Percentiles rank a stretch among this genome's conserved stretches.
Evolutionary conservation across 2,888 invertebrate species (phyloP).

Genomic region (Agrochola lota): DNA sequence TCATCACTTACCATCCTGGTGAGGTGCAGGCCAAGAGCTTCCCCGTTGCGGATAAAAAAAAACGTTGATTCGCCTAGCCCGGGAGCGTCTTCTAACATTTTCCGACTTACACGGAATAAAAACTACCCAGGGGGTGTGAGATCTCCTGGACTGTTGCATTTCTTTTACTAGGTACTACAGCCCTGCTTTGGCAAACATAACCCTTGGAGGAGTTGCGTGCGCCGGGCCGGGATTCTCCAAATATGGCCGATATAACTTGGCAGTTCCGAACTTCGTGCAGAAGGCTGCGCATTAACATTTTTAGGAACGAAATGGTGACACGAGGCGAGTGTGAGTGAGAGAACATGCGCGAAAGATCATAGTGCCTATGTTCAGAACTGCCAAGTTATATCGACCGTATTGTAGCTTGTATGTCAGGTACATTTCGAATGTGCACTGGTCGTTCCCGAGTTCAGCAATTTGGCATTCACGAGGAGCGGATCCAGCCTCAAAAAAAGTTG

Average conservation of each 20-base stretch:
- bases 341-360: no score
- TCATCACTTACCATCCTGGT: no score
- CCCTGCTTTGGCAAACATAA: neutral
- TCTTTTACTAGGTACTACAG: neutral
- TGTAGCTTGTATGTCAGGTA: neutral
- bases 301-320: no score
- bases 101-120: neutral
- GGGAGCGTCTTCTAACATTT: neutral
- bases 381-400: no score
- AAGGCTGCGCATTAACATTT: no score
- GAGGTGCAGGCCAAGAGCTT: no score
- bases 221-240: neutral
- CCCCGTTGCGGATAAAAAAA: neutral
- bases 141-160: neutral
- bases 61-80: neutral
- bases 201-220: neutral
- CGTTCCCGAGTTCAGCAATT: neutral
- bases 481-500: no score
- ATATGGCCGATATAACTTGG: no score
- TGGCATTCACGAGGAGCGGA: neutral
- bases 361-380: no score
- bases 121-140: neutral
- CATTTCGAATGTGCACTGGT: neutral
- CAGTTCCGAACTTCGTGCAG: no score
- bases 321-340: no score